A percentile compares a stretch with the other conserved stretches of the same genome.
Conservation (phyloP, 2,113 vertebrate species). For the Dinomys branickii region DNA sequence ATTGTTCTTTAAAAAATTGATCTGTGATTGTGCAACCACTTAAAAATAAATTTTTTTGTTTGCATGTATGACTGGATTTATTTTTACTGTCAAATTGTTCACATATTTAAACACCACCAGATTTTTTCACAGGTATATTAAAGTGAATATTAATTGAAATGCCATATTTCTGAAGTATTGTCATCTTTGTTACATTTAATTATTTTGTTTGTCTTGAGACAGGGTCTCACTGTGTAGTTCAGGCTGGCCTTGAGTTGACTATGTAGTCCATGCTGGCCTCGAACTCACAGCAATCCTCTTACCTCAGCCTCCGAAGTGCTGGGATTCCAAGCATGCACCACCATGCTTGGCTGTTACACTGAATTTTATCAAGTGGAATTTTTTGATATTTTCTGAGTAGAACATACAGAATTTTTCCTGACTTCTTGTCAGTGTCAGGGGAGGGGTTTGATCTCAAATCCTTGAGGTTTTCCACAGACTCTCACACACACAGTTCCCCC, state of each 20-base stretch:
- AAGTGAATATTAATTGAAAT: not conserved
- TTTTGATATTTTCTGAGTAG: not conserved
- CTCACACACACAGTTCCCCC: not conserved
- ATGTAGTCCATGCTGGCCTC: not conserved
- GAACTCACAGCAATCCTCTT: not conserved
- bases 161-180: not conserved
- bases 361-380: not conserved
- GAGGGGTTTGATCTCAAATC: not conserved
- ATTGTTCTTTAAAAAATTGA: not conserved
- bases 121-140: constrained; percentile 37
- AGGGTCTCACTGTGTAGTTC: not conserved
- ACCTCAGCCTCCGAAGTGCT: not conserved
- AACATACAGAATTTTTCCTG: not conserved
- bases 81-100: not conserved
- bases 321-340: not conserved
- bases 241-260: not conserved
- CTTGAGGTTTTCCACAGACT: not conserved
- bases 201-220: not conserved
- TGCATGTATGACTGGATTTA: not conserved
- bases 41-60: not conserved
- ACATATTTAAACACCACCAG: constrained; percentile 18
- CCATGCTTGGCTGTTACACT: not conserved
- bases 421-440: not conserved
- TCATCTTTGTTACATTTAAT: not conserved
- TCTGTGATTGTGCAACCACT: not conserved